These are phyloP conservation scores for Trypoxylon attenuatum DNA, from an alignment of 2,888 invertebrate species.

Conservation along the genomic window DNA sequence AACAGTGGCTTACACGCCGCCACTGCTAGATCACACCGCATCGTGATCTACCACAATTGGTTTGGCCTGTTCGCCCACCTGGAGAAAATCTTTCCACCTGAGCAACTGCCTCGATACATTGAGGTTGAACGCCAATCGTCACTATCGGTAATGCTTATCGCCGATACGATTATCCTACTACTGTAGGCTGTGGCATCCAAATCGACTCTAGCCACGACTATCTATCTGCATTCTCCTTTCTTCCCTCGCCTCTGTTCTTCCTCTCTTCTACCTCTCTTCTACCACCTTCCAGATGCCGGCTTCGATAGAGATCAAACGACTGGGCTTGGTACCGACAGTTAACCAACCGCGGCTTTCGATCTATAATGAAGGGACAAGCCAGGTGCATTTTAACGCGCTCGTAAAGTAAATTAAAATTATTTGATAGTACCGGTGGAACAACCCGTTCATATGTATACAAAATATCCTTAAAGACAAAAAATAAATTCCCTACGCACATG, in stretches of 20 bases:
- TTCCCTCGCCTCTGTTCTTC: background rate
- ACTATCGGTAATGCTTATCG: slow-evolving; percentile 8
- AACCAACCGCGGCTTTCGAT: background rate
- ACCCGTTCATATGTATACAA: background rate
- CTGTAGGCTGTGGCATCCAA: background rate
- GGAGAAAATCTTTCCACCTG: slow-evolving; percentile 22
- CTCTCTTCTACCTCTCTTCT: no score
- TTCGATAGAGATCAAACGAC: background rate
- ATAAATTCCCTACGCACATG: slow-evolving; percentile 21
- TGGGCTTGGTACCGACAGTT: background rate
- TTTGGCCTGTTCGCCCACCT: slow-evolving; percentile 21
- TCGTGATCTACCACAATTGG: slow-evolving; percentile 17
- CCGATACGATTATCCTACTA: slow-evolving; percentile 2
- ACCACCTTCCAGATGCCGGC: no score
- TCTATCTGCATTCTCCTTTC: background rate
- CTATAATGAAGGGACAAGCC: background rate
- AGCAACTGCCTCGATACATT: no score
- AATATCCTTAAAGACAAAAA: background rate
- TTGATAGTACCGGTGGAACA: background rate
- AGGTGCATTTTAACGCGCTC: background rate
- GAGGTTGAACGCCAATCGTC: background rate
- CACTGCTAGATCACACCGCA: slow-evolving; percentile 30
- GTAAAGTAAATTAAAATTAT: background rate
- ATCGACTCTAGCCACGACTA: background rate
- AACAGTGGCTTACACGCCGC: slow-evolving; percentile 8